A percentile compares a stretch with the other conserved stretches of the same genome.
Conservation (phyloP, 2,888 invertebrate genomes). For the Carcina quercana region DNA sequence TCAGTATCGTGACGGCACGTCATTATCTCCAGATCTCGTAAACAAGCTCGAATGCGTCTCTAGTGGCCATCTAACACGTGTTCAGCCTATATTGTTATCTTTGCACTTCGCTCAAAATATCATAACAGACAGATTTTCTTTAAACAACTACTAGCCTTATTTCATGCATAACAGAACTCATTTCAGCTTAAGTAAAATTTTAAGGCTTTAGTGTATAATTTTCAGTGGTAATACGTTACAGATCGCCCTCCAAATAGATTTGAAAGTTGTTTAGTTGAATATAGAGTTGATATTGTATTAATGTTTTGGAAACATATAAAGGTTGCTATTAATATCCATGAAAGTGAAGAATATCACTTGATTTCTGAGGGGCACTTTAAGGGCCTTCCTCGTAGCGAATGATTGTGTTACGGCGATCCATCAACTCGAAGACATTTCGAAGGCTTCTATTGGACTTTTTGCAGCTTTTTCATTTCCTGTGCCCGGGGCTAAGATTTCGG, state of each 20-base stretch:
- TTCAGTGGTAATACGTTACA: too few species aligned
- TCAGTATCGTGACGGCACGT: too few species aligned
- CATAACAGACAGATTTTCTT: background rate
- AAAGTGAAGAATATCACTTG: slow-evolving; percentile 67
- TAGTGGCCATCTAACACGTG: slow-evolving; percentile 69
- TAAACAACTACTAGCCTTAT: too few species aligned
- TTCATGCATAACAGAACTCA: too few species aligned
- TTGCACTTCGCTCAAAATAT: background rate
- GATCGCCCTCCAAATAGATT: too few species aligned
- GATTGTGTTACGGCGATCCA: slow-evolving; percentile 69
- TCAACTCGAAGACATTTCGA: slow-evolving; percentile 60
- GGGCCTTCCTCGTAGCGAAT: slow-evolving; percentile 54
- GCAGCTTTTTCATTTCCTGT: slow-evolving; percentile 66
- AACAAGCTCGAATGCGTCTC: slow-evolving; percentile 49
- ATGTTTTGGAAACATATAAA: slow-evolving; percentile 10
- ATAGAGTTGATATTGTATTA: background rate
- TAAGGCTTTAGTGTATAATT: too few species aligned
- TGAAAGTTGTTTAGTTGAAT: too few species aligned
- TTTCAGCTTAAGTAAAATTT: too few species aligned
- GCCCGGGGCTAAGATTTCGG: slow-evolving; percentile 45
- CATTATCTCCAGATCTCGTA: slow-evolving; percentile 43
- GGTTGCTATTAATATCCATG: slow-evolving; percentile 28
- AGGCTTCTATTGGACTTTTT: slow-evolving; percentile 60
- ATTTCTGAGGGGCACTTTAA: slow-evolving; percentile 69
- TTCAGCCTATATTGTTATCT: slow-evolving; percentile 24